Evolutionary conservation across 2,888 invertebrate genomes (phyloP).

Genomic region (Pollenia amentaria): DNA sequence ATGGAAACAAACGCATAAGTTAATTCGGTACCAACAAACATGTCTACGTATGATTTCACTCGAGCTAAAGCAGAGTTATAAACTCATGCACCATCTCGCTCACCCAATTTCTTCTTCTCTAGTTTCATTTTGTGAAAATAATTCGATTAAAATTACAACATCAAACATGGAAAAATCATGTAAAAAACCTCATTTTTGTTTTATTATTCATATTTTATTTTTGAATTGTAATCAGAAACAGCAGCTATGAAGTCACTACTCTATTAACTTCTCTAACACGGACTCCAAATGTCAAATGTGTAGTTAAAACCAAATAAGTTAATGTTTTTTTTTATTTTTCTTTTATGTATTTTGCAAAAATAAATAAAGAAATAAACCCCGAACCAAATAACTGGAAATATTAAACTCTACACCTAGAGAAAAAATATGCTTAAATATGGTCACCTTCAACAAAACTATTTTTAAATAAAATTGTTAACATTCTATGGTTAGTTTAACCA

Average conservation of each 20-base stretch:
- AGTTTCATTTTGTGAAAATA: constrained; percentile 36
- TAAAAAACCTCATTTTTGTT: constrained; percentile 19
- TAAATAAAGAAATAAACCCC: background rate
- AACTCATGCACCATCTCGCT: constrained; percentile 31
- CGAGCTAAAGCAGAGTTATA: background rate
- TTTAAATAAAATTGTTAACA: too few species aligned
- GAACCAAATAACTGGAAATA: constrained; percentile 50
- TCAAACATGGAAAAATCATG: constrained; percentile 32
- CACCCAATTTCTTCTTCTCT: constrained; percentile 53
- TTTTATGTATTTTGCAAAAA: constrained; percentile 2
- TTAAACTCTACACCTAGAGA: too few species aligned
- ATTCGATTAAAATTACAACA: constrained; percentile 44
- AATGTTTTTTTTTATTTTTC: background rate
- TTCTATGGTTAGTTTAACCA: too few species aligned
- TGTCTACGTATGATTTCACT: constrained; percentile 41
- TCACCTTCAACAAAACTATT: too few species aligned
- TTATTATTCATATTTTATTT: constrained; percentile 1
- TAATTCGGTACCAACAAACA: constrained; percentile 31
- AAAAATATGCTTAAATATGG: too few species aligned
- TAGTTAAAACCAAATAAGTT: constrained; percentile 29
- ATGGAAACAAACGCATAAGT: constrained; percentile 22
- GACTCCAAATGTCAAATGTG: constrained; percentile 15
- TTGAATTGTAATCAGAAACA: constrained; percentile 5
- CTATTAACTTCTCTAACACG: constrained; percentile 9
- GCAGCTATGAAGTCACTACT: constrained; percentile 9